phyloP scores from a whole-genome alignment of 2,113 vertebrate species.

The Regulus satrapa region DNA sequence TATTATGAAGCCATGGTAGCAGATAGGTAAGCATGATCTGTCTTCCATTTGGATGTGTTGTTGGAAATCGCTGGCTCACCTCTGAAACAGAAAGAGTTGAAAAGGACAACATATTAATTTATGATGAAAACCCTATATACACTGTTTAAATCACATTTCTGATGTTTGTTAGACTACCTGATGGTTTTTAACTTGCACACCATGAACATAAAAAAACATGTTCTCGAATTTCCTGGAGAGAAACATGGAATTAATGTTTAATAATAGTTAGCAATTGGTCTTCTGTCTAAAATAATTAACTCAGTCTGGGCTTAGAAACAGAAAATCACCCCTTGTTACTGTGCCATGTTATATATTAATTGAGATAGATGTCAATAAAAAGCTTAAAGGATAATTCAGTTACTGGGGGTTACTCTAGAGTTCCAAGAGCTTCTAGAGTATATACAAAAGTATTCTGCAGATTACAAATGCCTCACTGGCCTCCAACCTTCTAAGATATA shows the following conservation, averaged over 20 bases:
- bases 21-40: slow-evolving; percentile 98
- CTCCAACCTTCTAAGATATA: neutral
- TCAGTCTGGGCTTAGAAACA: neutral
- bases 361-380: neutral
- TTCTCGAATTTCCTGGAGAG: neutral
- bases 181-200: neutral
- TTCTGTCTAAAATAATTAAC: neutral
- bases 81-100: slow-evolving; percentile 70
- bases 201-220: neutral
- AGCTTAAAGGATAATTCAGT: neutral
- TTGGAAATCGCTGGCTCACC: slow-evolving; percentile 94
- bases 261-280: neutral
- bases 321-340: neutral
- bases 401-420: neutral
- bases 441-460: neutral
- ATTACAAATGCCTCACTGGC: neutral
- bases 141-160: neutral
- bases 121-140: neutral
- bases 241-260: neutral
- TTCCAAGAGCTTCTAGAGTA: neutral
- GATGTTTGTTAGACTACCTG: neutral
- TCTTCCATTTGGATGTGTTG: slow-evolving; percentile 92
- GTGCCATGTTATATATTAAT: neutral
- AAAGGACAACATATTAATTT: neutral
- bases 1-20: slow-evolving; percentile 95